Percentiles rank a stretch among this genome's conserved stretches.
These are phyloP conservation scores for Phrixothrix hirtus DNA, from an alignment of 2,888 invertebrate genomes.

Conservation along the genomic window DNA sequence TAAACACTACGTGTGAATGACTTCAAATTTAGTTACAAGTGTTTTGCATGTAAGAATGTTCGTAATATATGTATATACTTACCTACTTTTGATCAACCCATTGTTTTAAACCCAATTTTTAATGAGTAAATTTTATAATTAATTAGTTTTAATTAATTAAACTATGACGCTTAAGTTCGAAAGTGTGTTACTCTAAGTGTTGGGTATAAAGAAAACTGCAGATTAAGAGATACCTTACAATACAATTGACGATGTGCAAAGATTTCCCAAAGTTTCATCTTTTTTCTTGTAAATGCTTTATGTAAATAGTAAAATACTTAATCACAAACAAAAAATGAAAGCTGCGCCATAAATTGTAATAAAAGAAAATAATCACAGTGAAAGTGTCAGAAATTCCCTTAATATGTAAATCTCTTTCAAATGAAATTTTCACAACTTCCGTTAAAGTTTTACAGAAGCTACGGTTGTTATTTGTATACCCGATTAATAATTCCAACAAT, in stretches of 20 bases:
- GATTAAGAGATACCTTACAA: background rate
- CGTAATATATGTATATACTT: slow-evolving; percentile 9
- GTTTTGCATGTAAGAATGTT: slow-evolving; percentile 7
- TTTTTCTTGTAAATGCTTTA: background rate
- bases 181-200: background rate
- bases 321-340: slow-evolving; percentile 6
- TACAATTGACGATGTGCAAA: background rate
- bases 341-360: background rate
- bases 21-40: slow-evolving; percentile 19
- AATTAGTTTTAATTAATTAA: slow-evolving; percentile 2
- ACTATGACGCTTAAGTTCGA: background rate
- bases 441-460: too few species aligned
- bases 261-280: background rate
- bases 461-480: too few species aligned
- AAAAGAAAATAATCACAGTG: slow-evolving; percentile 9
- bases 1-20: slow-evolving; percentile 27
- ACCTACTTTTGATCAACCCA: slow-evolving; percentile 19
- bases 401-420: background rate
- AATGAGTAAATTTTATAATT: slow-evolving; percentile 9
- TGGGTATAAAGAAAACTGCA: background rate
- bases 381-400: slow-evolving; percentile 2
- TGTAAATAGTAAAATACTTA: background rate
- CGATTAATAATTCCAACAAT: too few species aligned
- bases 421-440: background rate
- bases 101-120: slow-evolving; percentile 9